These are phyloP conservation scores for Smittia sp. DNA, from an alignment of 2,888 invertebrate genomes.

Conservation along the genomic window DNA sequence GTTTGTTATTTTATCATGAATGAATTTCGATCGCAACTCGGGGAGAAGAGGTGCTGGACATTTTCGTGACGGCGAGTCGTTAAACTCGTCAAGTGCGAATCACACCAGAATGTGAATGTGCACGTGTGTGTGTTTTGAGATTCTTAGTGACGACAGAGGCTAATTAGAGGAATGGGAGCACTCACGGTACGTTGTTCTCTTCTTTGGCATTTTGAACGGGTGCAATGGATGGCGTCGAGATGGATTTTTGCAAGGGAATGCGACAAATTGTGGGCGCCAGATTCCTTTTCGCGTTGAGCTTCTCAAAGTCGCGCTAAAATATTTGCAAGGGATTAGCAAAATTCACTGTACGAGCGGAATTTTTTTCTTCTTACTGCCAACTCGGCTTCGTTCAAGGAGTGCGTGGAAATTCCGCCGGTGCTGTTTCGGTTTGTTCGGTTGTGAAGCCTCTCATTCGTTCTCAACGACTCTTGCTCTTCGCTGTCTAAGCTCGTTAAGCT, in stretches of 20 bases:
- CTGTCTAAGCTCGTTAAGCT: slow-evolving; percentile 81
- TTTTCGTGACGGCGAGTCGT: neutral
- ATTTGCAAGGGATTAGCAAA: slow-evolving; percentile 19
- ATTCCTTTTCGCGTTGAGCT: slow-evolving; percentile 53
- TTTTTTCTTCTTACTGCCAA: slow-evolving; percentile 62
- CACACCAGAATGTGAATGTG: neutral
- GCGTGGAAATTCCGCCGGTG: slow-evolving; percentile 63
- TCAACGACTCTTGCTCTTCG: slow-evolving; percentile 69
- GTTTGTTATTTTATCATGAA: too few relatives aligned
- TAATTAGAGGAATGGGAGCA: slow-evolving; percentile 43
- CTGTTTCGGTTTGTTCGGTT: slow-evolving; percentile 55
- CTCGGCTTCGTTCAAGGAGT: slow-evolving; percentile 85
- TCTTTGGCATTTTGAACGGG: slow-evolving; percentile 63
- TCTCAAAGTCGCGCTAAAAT: slow-evolving; percentile 51
- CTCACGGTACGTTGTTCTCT: slow-evolving; percentile 58
- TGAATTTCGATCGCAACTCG: neutral
- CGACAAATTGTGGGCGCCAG: slow-evolving; percentile 60
- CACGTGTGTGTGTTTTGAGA: neutral
- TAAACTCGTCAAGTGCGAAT: neutral
- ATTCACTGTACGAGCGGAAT: neutral
- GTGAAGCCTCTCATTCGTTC: slow-evolving; percentile 54
- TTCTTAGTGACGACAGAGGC: neutral
- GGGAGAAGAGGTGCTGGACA: neutral
- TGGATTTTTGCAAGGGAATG: slow-evolving; percentile 82
- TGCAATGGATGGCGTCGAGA: slow-evolving; percentile 86